Base-by-base conservation (phyloP, 2,797 vertebrate genomes). In the Thaleichthys pacificus region DNA sequence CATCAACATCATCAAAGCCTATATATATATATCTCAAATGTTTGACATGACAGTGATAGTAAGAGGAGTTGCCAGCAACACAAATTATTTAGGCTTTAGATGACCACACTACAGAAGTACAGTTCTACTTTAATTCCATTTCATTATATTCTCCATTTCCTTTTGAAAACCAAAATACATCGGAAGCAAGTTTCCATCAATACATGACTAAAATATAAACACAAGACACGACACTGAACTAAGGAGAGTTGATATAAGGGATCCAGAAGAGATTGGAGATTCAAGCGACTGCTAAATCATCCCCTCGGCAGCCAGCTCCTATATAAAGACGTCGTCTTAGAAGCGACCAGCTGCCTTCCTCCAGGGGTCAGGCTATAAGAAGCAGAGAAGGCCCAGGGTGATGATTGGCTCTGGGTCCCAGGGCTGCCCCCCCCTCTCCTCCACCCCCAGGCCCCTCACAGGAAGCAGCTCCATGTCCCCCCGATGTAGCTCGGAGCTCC, bases 391-490 rank as follows among this genome's bases (percentile, higher is more conserved):
- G 71, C 93, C 92, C 56, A 93, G 63, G 24, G 80, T 51, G 32
- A 83, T 81, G 4, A 30, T 65, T 17, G 87, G 58, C 14, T 86
- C 85, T 17, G 67, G 19, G 65, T 74, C n/a, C 1, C 54, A 42
- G 12, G 15, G 70, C 11, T 65, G 77, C 15, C 60, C 30, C 1
- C 22, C 73, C 24, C 3, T 71, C 2, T 38, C 74, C 61, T 87
- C 78, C 35, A 89, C n/a, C 24, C 80, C 82, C 56, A 93, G 8
- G 66, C 91, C 91, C 85, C 91, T 83, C 71, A 94, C 74, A 68
- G 93, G 93, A 82, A 94, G 91, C 51, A 92, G 75, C 60, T 91
- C 79, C 87, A 87, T 86, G 56, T 90, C 85, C 5, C 87, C 87
- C 62, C 83, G 74, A 80, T 88, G 82, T 9, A 84, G 73, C 60